phyloP scores from a whole-genome alignment of 2,113 vertebrate genomes.

The Tinamus guttatus region DNA sequence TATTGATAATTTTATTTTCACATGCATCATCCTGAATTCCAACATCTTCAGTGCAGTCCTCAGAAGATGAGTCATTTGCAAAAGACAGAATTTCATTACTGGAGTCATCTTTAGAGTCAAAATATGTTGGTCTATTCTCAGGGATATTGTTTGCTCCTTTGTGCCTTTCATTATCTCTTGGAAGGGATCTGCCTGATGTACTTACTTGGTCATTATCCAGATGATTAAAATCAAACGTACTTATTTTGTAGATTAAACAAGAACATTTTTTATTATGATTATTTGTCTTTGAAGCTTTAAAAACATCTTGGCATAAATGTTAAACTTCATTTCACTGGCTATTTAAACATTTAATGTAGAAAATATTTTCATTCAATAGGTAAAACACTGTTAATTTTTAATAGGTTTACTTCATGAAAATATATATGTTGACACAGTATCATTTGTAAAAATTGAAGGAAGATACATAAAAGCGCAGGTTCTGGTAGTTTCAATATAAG shows the following conservation, averaged over 20 bases:
- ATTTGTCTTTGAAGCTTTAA: constrained; percentile 77
- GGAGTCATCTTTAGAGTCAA: constrained; percentile 74
- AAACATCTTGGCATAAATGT: constrained; percentile 67
- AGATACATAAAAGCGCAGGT: background rate
- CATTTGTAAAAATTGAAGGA: constrained; percentile 22
- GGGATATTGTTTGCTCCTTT: constrained; percentile 79
- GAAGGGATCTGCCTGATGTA: constrained; percentile 79
- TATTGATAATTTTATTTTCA: constrained; percentile 83
- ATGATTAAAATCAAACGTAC: constrained; percentile 85
- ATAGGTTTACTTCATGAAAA: constrained; percentile 49
- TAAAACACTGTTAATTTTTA: constrained; percentile 61
- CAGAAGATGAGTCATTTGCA: constrained; percentile 80
- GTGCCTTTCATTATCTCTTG: constrained; percentile 80
- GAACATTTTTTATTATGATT: constrained; percentile 79
- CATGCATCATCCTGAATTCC: constrained; percentile 79
- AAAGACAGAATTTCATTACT: constrained; percentile 81
- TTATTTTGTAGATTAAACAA: constrained; percentile 82
- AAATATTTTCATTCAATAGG: constrained; percentile 41
- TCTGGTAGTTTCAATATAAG: background rate
- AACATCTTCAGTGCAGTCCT: constrained; percentile 74
- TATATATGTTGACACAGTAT: background rate
- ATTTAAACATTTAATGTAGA: constrained; percentile 70
- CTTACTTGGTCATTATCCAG: constrained; percentile 80
- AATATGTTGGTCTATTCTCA: constrained; percentile 78
- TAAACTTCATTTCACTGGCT: constrained; percentile 68